Conservation (phyloP, 2,888 invertebrate genomes). For the Pediacus dermestoides region DNA sequence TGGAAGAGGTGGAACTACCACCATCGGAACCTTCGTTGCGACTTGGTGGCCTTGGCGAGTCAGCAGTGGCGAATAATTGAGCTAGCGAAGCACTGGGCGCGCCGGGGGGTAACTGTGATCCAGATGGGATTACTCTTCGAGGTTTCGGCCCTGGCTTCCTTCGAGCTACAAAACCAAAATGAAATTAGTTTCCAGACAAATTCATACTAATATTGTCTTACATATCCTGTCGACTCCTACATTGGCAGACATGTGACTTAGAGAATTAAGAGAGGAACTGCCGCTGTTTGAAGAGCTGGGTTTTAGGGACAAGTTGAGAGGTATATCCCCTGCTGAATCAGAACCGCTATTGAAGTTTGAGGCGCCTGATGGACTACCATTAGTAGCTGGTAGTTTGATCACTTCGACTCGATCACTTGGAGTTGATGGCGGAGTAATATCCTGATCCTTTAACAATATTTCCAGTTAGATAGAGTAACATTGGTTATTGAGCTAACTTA, state of each 20-base stretch:
- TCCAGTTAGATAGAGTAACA: slow-evolving; percentile 7
- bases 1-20: slow-evolving; percentile 41
- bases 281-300: slow-evolving; percentile 51
- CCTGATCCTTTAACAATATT: slow-evolving; percentile 35
- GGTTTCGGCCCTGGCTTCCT: slow-evolving; percentile 73
- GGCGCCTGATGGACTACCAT: slow-evolving; percentile 47
- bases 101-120: slow-evolving; percentile 51
- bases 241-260: slow-evolving; percentile 56
- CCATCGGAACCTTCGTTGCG: slow-evolving; percentile 45
- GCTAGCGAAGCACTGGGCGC: slow-evolving; percentile 54
- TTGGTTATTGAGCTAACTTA: slow-evolving; percentile 9
- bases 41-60: slow-evolving; percentile 58
- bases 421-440: slow-evolving; percentile 34
- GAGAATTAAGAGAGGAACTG: slow-evolving; percentile 57
- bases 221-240: slow-evolving; percentile 54
- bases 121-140: slow-evolving; percentile 54
- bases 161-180: slow-evolving; percentile 54
- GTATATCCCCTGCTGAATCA: slow-evolving; percentile 66
- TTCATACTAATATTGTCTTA: slow-evolving; percentile 41
- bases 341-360: slow-evolving; percentile 38
- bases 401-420: slow-evolving; percentile 74
- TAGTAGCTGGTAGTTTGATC: slow-evolving; percentile 72
- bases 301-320: slow-evolving; percentile 79
- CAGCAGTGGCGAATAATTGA: slow-evolving; percentile 57
- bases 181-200: not conserved